Base-by-base conservation (phyloP, 37 sponge, comb jelly and placozoan genomes). In the Halisarca cf. caerulea region DNA sequence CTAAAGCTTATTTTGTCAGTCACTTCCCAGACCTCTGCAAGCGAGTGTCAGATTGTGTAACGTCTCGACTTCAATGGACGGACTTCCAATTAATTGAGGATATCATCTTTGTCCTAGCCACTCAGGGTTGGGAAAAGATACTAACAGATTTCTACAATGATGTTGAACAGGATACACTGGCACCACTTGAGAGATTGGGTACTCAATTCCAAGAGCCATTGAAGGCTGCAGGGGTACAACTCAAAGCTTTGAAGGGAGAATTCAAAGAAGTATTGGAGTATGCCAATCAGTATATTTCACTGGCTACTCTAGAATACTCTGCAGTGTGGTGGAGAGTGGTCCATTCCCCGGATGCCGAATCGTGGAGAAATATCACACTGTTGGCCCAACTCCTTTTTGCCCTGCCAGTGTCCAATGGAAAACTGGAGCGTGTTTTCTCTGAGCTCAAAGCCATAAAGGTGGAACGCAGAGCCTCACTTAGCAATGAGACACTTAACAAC, bases 81-180 rank as follows among this genome's bases (percentile, higher is more conserved):
- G 85, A 91, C 60, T 73, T 87, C 18, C 61, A 83, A 43, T 34
- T 91, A 40, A 71, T 91, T 80, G 57, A 84, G 33, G 91, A 91
- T 58, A 87, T 87, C 60, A 83, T 87, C 32, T 84, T 84, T 43
- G 39, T 87, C 62, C 85, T 91, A 21, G 72, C 74, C 55, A 47
- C 91, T 43, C 88, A 91, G 37, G 85, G 88, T 39, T 87, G 91
- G 91, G 85, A 91, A 75, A 87, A 87, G 30, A 23, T n/a, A n/a
- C n/a, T n/a, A n/a, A n/a, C n/a, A n/a, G n/a, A n/a, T n/a, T n/a
- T n/a, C n/a, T n/a, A n/a, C n/a, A n/a, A n/a, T n/a, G n/a, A 40
- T n/a, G 24, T 91, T 33, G 77, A 91, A 60, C 82, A 83, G 33
- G 80, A 83, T 20, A 30, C 53, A 61, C 54, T 90, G 27, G 84